Evolutionary conservation across 1,140 invertebrate genomes (phyloP), one percentile per base, ranked within the genome.

Genomic region (Daktulosphaira vitifoliae): DNA sequence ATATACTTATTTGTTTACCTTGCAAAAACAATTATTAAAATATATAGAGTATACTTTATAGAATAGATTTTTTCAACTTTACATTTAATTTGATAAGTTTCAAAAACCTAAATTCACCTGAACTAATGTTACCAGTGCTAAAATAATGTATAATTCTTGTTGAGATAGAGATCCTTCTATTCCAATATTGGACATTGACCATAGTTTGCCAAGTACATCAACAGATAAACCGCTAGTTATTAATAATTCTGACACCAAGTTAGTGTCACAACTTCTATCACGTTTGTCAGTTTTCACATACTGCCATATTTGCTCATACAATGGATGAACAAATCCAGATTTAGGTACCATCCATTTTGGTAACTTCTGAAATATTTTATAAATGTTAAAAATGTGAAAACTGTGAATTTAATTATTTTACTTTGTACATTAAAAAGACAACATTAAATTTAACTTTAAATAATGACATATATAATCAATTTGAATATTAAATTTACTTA

Each of bases 51-150:
- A n/a, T n/a, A n/a, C n/a, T n/a, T n/a, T n/a, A n/a, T n/a, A n/a
- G n/a, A n/a, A n/a, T n/a, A n/a, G n/a, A n/a, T n/a, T n/a, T 6
- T 11, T 11, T 33, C 29, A 33, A 33, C 5, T 33, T 5, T 33
- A 33, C 11, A 33, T 6, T 33, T 5, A 6, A 33, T 6, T 5
- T 33, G 11, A 33, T 33, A 11, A 33, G 11, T 33, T 33, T 33
- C 29, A 33, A 6, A 33, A 6, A 5, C 5, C 29, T 6, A 5
- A 6, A 33, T 11, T 5, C 11, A 33, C 80, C 75, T 86, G 84
- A 23, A 81, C 80, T 0, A 85, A 72, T 15, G 81, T 81, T 23
- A 85, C 79, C 5, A 86, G 71, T 16, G 82, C 82, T 46, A 85
- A 72, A 23, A 81, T 74, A 3, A 81, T 72, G 68, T 81, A 83